These are phyloP conservation scores for Agriopis leucophaearia DNA, from an alignment of 2,888 invertebrate genomes.

Conservation along the genomic window DNA sequence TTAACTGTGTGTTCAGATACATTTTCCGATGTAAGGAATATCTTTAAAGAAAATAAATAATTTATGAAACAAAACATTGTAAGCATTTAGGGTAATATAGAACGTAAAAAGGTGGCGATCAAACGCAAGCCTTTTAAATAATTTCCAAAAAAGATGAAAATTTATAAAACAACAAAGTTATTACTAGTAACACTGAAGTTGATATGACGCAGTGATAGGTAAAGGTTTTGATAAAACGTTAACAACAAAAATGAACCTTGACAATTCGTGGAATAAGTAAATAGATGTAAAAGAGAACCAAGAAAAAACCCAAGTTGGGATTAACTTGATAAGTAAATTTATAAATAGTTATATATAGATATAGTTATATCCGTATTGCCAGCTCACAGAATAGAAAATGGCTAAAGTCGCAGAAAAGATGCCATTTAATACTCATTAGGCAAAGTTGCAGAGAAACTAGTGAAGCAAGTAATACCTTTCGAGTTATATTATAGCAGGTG, in stretches of 20 bases:
- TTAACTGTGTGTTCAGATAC: too few relatives aligned
- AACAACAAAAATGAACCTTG: slow-evolving; percentile 37
- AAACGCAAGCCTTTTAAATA: too few relatives aligned
- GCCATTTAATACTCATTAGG: slow-evolving; percentile 24
- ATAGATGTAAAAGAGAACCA: slow-evolving; percentile 18
- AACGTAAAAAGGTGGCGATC: too few relatives aligned
- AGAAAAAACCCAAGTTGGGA: background rate
- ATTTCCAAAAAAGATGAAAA: too few relatives aligned
- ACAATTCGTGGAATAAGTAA: slow-evolving; percentile 25
- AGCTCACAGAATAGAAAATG: too few relatives aligned
- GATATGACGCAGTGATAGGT: slow-evolving; percentile 32
- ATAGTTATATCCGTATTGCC: background rate
- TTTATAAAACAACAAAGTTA: too few relatives aligned
- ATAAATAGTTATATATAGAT: background rate
- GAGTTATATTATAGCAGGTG: slow-evolving; percentile 31
- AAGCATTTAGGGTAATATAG: too few relatives aligned
- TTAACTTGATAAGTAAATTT: background rate
- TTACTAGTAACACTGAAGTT: background rate
- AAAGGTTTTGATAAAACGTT: slow-evolving; percentile 33
- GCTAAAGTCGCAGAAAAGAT: slow-evolving; percentile 11
- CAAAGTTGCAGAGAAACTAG: slow-evolving; percentile 26
- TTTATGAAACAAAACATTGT: too few relatives aligned
- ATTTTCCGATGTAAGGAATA: background rate
- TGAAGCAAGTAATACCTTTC: slow-evolving; percentile 11
- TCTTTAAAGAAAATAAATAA: background rate